These are phyloP conservation scores for Acanthosepion pharaonis DNA, from an alignment of 2,888 invertebrate genomes.

Conservation along the genomic window DNA sequence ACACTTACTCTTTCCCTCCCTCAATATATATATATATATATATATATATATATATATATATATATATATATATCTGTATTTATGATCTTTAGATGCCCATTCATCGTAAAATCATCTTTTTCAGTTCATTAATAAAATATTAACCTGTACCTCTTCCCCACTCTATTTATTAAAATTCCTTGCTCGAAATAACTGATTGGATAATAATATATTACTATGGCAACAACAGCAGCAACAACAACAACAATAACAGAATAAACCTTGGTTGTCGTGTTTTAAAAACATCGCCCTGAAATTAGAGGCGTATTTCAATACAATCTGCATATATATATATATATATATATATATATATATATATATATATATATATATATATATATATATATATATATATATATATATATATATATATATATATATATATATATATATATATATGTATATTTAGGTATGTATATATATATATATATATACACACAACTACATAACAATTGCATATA, in stretches of 20 bases:
- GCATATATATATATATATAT: background rate
- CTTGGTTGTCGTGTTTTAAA: background rate
- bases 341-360: background rate
- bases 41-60: no score
- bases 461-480: background rate
- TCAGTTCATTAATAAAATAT: background rate
- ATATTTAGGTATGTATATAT: background rate
- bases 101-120: constrained; percentile 2
- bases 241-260: background rate
- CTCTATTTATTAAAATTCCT: background rate
- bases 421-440: background rate
- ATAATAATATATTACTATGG: no score
- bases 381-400: background rate
- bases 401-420: background rate
- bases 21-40: background rate
- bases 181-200: background rate
- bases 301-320: background rate
- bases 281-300: background rate
- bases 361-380: background rate
- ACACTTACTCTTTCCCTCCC: background rate
- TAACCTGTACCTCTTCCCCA: background rate
- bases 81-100: background rate
- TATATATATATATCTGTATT: background rate
- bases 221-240: background rate
- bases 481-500: background rate